Percentiles rank a stretch among this genome's conserved stretches.
Conservation (phyloP, 2,797 vertebrate species). For the Rhinatrema bivittatum region DNA sequence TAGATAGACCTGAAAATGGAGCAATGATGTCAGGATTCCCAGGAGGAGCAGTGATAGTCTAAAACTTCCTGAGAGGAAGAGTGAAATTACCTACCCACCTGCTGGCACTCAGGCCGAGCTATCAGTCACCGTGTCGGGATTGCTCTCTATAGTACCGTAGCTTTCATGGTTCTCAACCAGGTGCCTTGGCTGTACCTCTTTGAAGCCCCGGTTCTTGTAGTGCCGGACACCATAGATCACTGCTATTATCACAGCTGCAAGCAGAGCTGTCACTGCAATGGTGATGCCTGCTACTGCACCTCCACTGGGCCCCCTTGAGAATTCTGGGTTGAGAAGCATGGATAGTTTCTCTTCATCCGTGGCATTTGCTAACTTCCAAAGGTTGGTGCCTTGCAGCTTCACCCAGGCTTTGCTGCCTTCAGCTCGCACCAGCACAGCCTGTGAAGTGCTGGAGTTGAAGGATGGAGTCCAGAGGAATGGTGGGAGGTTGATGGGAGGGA, state of each 20-base stretch:
- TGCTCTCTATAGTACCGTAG: background rate
- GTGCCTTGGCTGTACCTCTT: background rate
- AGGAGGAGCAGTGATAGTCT: too few relatives aligned
- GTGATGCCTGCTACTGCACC: background rate
- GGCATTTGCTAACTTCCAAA: slow-evolving; percentile 44
- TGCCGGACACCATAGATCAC: background rate
- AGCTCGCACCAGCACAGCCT: background rate
- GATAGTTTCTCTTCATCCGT: slow-evolving; percentile 19
- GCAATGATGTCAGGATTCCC: too few relatives aligned
- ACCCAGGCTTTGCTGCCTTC: slow-evolving; percentile 42
- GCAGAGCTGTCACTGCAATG: background rate
- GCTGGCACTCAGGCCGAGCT: background rate
- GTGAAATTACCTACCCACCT: too few relatives aligned
- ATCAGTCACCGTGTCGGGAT: background rate
- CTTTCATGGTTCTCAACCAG: background rate
- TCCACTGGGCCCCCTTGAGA: rapidly evolving
- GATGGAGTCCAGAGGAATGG: slow-evolving; percentile 47
- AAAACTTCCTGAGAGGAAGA: too few relatives aligned
- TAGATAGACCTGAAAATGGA: too few relatives aligned
- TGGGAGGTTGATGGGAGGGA: slow-evolving; percentile 42
- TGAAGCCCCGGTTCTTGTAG: background rate
- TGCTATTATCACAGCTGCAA: background rate
- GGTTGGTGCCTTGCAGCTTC: slow-evolving; percentile 36
- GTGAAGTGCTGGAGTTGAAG: slow-evolving; percentile 41
- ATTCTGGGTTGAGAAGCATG: background rate